Evolutionary conservation across 2,113 vertebrate species (phyloP).

Genomic region (Megaceryle torquata): DNA sequence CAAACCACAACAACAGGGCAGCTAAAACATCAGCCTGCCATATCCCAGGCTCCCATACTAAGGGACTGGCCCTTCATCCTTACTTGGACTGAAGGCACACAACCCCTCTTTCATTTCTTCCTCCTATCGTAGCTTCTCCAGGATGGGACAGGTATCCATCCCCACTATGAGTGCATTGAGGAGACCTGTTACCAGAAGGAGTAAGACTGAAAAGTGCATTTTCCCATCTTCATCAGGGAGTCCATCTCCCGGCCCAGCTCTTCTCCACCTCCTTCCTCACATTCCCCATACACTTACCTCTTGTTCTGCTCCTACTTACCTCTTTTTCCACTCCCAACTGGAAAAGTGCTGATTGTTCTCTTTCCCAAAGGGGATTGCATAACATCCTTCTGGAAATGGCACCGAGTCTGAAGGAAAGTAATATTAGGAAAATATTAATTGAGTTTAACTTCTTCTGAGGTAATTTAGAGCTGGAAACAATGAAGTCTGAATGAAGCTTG

Average conservation of each 20-base stretch:
- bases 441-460: background rate
- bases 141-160: background rate
- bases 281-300: background rate
- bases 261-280: background rate
- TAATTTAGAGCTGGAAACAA: constrained; percentile 5
- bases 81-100: background rate
- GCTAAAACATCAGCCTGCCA: background rate
- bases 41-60: background rate
- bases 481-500: background rate
- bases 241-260: background rate
- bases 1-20: background rate
- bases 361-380: background rate
- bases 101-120: background rate
- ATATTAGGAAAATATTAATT: background rate
- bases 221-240: background rate
- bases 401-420: background rate
- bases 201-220: background rate
- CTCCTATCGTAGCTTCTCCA: background rate
- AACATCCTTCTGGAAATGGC: background rate
- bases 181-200: background rate
- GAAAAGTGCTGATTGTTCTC: background rate
- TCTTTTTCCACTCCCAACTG: background rate
- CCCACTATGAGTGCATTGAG: background rate
- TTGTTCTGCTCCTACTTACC: background rate
- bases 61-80: background rate